Conservation (phyloP, 2,113 vertebrate genomes). For the Camelus dromedarius region DNA sequence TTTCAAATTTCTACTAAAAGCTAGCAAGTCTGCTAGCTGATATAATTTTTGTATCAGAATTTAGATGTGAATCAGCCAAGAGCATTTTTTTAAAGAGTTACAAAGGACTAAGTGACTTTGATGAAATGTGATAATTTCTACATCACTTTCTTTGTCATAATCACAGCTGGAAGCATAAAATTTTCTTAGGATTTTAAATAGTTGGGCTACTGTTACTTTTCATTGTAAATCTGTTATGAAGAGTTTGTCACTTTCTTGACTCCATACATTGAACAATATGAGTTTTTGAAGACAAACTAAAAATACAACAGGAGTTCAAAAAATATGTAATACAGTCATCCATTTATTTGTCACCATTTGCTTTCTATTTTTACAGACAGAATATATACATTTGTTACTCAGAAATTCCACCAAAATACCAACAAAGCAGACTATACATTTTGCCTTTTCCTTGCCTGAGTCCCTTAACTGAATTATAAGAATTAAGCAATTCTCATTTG, state of each 20-base stretch:
- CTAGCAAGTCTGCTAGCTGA: neutral
- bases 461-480: neutral
- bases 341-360: neutral
- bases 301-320: constrained; percentile 37
- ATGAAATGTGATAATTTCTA: neutral
- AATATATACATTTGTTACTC: neutral
- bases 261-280: constrained; percentile 5
- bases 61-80: neutral
- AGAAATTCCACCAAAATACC: constrained; percentile 11
- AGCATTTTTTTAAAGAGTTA: constrained; percentile 16
- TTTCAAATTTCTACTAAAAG: constrained; percentile 54
- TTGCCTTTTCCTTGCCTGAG: neutral
- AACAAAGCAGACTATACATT: neutral
- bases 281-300: constrained; percentile 2
- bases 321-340: constrained; percentile 16
- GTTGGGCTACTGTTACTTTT: neutral
- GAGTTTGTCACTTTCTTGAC: constrained; percentile 1
- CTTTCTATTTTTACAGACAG: constrained; percentile 21
- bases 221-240: constrained; percentile 36
- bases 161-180: constrained; percentile 34
- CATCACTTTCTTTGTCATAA: constrained; percentile 13
- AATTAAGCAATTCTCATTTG: constrained; percentile 36
- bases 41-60: constrained; percentile 29
- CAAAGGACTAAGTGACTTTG: neutral
- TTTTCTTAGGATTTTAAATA: constrained; percentile 30